Evolutionary conservation across 30 jellyfish, hydroid and myxozoan species (phyloP), one percentile per base, ranked within the genome.

Genomic region (Aurelia sp.): DNA sequence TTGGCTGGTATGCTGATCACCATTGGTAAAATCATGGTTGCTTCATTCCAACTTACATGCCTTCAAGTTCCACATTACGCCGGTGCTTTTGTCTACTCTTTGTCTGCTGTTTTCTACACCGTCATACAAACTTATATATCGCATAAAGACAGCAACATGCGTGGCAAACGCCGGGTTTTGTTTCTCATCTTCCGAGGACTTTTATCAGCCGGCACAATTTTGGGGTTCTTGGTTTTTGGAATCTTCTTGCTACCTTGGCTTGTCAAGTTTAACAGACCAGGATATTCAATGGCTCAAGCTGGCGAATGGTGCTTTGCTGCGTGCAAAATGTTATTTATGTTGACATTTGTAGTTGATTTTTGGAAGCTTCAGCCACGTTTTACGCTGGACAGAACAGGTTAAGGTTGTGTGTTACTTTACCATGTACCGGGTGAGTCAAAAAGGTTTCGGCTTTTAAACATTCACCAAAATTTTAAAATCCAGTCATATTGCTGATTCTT

Each of bases 261-360:
- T 61, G 83, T 79, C 73, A 82, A 74, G 59, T 81, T 1, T 57
- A 87, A 76, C 83, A 23, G 90, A 60, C 79, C 55, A 1, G 92
- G 79, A 6, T 81, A 79, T 77, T 64, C 81, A 13, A 82, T 92
- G 51, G 88, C 97, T 4, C 96, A 92, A 71, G 72, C 83, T 61
- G 88, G 95, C 50, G 98, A 92, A 53, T 92, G 98, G 98, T 62
- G 76, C 70, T 92, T 92, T 75, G 97, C 85, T 30, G 95, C 62
- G 20, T 59, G 83, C 73, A 86, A 87, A 48, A 74, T 87, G 92
- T 47, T 81, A 6, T 92, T 73, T 67, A 62, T 92, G 86, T 64
- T 92, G 87, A 71, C 97, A 4, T 92, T 92, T 65, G 78, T 70
- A 18, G 90, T 73, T 23, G 98, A 92, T 53, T 92, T 92, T 66